Evolutionary conservation across 2,797 vertebrate genomes (phyloP), one percentile per base, ranked within the genome.

Genomic region (Betta splendens): DNA sequence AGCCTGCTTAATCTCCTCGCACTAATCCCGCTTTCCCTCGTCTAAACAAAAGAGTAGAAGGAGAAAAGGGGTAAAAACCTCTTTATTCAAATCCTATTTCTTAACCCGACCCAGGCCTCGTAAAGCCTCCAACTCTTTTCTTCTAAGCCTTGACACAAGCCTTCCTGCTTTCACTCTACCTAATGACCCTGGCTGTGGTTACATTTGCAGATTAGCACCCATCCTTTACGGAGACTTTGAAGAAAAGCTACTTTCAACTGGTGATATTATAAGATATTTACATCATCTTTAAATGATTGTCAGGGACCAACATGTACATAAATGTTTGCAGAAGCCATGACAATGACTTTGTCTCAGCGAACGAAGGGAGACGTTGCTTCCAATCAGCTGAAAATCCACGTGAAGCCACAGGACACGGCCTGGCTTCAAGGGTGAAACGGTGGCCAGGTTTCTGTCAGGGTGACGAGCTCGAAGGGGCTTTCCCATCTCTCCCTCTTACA

Each of bases 1-100:
- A 81, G 72, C 69, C 64, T 45, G 71, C 64, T 74, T 92, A 92
- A 92, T 92, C 91, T 90, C 81, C 78, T 67, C 4, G 11, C 69
- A 67, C 76, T 91, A 92, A 92, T 90, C 89, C 83, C 43, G 79
- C 83, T 80, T 87, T 85, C 63, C 39, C 72, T 74, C 79, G 73
- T 82, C 77, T 61, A 90, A 87, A 89, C 85, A 91, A 92, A 89
- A 83, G 87, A 85, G 69, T 66, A 65, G 67, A 86, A 83, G 37
- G 70, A 75, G 71, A 60, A 84, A 81, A 74, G 32, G 70, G 63
- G 68, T 83, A 89, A 91, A 33, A 86, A 87, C 85, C 85, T 91
- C 89, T 90, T 92, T 87, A 85, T 83, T 77, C 80, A 90, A 92
- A 92, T 92, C 91, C 90, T 88, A 91, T 92, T 92, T 90, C 84